Percentiles rank a stretch among this genome's conserved stretches.
phyloP scores from a whole-genome alignment of 2,113 vertebrate species.

The Caretta caretta region DNA sequence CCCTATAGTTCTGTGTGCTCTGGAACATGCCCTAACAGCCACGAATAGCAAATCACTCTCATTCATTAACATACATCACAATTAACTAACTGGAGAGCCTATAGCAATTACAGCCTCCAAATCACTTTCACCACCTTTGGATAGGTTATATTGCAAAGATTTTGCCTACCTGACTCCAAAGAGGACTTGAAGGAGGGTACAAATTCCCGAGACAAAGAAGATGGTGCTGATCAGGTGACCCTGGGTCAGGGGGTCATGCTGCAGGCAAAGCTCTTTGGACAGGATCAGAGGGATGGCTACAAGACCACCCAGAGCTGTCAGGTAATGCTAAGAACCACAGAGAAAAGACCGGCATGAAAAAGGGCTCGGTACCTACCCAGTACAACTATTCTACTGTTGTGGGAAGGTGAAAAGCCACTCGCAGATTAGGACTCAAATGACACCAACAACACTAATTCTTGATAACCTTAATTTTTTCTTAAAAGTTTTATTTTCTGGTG shows the following conservation, averaged over 20 bases:
- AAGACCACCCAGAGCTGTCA: slow-evolving; percentile 94
- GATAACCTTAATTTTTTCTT: neutral
- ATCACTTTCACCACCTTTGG: neutral
- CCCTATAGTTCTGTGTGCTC: neutral
- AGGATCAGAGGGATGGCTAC: slow-evolving; percentile 93
- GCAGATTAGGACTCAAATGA: fast-evolving
- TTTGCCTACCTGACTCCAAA: slow-evolving; percentile 92
- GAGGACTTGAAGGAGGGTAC: slow-evolving; percentile 93
- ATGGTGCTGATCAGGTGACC: slow-evolving; percentile 97
- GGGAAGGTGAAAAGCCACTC: neutral
- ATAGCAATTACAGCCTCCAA: neutral
- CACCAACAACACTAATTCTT: neutral
- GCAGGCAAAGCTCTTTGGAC: slow-evolving; percentile 91
- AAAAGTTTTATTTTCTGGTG: neutral
- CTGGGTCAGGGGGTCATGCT: slow-evolving; percentile 93
- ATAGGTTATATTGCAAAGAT: neutral
- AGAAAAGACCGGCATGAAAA: neutral
- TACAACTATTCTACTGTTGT: fast-evolving
- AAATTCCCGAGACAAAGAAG: slow-evolving; percentile 95
- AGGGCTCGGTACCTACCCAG: neutral
- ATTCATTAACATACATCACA: neutral
- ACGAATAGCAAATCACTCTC: neutral
- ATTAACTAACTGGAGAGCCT: neutral
- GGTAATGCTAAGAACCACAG: slow-evolving; percentile 86
- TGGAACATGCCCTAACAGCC: neutral